These are phyloP conservation scores for Halichoerus grypus DNA, from an alignment of 2,113 vertebrate species.

Conservation along the genomic window DNA sequence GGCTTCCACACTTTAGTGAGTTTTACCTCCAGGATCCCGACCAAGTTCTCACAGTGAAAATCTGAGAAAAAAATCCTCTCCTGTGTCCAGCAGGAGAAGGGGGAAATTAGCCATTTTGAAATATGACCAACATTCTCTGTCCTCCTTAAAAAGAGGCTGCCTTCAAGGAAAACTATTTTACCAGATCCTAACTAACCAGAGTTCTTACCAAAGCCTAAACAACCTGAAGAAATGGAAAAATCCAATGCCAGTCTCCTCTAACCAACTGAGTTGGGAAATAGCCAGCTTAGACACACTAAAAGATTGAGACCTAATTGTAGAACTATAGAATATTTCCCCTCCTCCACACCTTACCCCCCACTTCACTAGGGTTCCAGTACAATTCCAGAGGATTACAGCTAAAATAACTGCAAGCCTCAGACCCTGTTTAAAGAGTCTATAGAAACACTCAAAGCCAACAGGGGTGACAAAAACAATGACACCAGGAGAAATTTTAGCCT, in stretches of 20 bases:
- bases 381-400: neutral
- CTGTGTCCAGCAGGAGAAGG: neutral
- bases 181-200: neutral
- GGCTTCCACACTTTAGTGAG: neutral
- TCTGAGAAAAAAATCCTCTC: neutral
- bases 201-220: neutral
- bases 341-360: neutral
- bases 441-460: neutral
- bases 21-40: neutral
- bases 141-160: neutral
- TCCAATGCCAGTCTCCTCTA: neutral
- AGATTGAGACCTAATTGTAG: neutral
- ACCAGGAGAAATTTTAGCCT: neutral
- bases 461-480: neutral
- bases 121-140: neutral
- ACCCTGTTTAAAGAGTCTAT: neutral
- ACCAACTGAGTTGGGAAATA: neutral
- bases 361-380: neutral
- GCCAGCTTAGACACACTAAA: neutral
- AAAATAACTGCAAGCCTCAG: neutral
- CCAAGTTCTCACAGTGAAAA: neutral
- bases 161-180: neutral
- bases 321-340: neutral
- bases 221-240: neutral
- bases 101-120: neutral